Conservation (phyloP, 2,797 vertebrate species). For the Cottoperca gobio region DNA sequence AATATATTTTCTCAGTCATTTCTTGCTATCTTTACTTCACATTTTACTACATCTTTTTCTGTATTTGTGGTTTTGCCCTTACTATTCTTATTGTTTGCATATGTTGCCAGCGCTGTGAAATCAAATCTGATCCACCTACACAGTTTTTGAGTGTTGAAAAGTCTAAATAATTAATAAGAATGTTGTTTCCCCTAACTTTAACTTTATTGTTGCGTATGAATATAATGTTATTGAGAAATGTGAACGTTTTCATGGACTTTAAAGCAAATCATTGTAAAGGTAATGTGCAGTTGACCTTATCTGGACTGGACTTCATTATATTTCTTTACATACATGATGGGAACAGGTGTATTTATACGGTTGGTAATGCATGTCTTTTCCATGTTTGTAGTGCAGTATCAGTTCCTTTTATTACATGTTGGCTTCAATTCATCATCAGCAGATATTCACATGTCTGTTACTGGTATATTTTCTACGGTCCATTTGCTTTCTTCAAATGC, state of each 20-base stretch:
- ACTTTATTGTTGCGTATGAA: not conserved
- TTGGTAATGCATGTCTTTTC: not conserved
- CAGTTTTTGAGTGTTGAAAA: not conserved
- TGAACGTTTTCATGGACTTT: not conserved
- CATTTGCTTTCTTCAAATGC: conserved; percentile 4
- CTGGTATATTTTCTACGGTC: not conserved
- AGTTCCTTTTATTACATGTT: not conserved
- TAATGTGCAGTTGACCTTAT: not conserved
- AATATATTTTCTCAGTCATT: not conserved
- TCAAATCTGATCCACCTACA: not conserved
- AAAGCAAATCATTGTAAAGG: not conserved
- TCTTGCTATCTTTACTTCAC: not conserved
- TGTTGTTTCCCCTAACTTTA: no score
- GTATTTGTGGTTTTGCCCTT: not conserved
- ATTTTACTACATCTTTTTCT: no score
- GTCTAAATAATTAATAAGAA: not conserved
- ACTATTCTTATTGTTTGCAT: conserved; percentile 1
- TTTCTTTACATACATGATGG: not conserved
- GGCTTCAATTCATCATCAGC: not conserved
- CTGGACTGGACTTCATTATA: not conserved
- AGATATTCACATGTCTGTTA: not conserved
- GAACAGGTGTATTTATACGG: not conserved
- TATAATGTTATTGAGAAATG: not conserved
- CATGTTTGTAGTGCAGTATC: not conserved
- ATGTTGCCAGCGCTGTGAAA: not conserved